Conservation (phyloP, 1,140 invertebrate species). For the Drosophila varians region DNA sequence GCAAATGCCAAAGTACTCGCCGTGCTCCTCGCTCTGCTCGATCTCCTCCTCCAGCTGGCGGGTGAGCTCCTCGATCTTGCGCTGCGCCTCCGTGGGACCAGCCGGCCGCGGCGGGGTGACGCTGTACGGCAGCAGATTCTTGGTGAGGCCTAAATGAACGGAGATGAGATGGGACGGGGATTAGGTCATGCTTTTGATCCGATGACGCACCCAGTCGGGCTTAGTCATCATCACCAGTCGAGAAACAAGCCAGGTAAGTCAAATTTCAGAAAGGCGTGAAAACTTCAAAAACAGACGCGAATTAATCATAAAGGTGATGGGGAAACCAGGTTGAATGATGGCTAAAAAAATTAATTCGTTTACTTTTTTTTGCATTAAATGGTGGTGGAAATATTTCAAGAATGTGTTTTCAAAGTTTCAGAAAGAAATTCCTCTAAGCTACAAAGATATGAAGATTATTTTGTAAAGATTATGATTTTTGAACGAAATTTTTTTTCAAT, state of each 20-base stretch:
- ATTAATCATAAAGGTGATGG: no score
- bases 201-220: neutral
- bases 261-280: neutral
- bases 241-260: neutral
- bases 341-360: no score
- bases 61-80: constrained; percentile 95
- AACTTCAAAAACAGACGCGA: neutral
- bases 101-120: constrained; percentile 93
- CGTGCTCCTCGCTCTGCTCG: constrained; percentile 96
- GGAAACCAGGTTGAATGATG: no score
- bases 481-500: no score
- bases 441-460: no score
- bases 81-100: constrained; percentile 94
- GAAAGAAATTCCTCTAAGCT: no score
- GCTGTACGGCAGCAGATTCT: constrained; percentile 93
- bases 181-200: constrained; percentile 20
- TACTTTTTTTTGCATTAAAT: no score
- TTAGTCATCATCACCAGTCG: constrained; percentile 18
- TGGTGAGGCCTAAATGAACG: constrained; percentile 83
- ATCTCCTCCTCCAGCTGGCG: constrained; percentile 96
- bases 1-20: constrained; percentile 98
- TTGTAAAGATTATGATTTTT: no score
- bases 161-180: neutral
- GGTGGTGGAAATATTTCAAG: no score
- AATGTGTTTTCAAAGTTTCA: no score